A percentile compares a stretch with the other conserved stretches of the same genome.
phyloP scores from a whole-genome alignment of 2,797 vertebrate species.

The Manis crassicaudata region DNA sequence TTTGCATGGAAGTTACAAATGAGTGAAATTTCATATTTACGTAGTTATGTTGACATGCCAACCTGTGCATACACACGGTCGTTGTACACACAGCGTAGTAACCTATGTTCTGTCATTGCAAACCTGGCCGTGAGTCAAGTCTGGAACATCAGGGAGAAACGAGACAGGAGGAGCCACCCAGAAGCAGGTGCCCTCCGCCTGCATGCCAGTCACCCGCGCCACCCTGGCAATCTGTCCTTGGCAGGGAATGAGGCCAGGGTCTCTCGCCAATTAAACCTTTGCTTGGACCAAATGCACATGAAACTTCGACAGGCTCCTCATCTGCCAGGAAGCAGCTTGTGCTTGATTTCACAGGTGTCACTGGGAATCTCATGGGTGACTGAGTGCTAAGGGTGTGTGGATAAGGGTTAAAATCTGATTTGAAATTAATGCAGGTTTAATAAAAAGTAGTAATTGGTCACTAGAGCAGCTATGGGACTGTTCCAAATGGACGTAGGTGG shows the following conservation, averaged over 20 bases:
- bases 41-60: neutral
- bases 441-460: too few relatives aligned
- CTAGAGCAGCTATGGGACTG: neutral
- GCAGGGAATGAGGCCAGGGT: neutral
- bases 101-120: neutral
- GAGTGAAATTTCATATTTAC: neutral
- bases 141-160: neutral
- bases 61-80: neutral
- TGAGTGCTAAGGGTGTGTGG: neutral
- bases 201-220: neutral
- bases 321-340: neutral
- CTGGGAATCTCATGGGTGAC: neutral
- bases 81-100: neutral
- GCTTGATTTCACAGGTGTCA: neutral
- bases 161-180: neutral
- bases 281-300: neutral
- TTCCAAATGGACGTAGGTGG: neutral
- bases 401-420: neutral
- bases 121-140: neutral
- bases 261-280: neutral
- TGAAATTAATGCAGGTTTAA: neutral
- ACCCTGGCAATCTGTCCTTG: neutral
- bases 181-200: fast-evolving
- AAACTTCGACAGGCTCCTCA: neutral
- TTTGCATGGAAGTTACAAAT: neutral